Percentiles rank a stretch among this genome's conserved stretches.
phyloP scores from a whole-genome alignment of 1,140 invertebrate genomes.

The Homalodisca vitripennis region DNA sequence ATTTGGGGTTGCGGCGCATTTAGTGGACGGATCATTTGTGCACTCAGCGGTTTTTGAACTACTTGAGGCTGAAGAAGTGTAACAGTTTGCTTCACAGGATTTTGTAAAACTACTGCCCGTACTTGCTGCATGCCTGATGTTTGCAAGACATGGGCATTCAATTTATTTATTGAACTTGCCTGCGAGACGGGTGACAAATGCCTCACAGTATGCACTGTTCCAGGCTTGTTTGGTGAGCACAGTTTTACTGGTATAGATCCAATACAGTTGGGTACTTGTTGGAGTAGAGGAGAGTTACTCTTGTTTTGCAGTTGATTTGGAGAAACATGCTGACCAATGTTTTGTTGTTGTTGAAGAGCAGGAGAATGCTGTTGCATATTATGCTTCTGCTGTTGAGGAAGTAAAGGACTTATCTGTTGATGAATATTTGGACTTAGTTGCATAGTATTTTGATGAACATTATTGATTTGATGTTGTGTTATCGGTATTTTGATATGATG shows the following conservation, averaged over 20 bases:
- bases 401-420: slow-evolving; percentile 6
- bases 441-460: neutral
- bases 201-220: neutral
- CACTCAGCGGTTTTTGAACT: neutral
- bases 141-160: slow-evolving; percentile 20
- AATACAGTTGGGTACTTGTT: slow-evolving; percentile 1
- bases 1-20: slow-evolving; percentile 11
- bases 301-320: neutral
- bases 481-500: slow-evolving; percentile 1
- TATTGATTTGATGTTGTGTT: slow-evolving; percentile 6
- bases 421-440: slow-evolving; percentile 19
- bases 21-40: slow-evolving; percentile 14
- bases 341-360: neutral
- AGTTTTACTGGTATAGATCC: neutral
- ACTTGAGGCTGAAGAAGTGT: slow-evolving; percentile 4
- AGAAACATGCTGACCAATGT: neutral
- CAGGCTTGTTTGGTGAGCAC: neutral
- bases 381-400: neutral
- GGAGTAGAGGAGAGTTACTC: neutral
- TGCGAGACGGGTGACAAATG: slow-evolving; percentile 8
- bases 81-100: slow-evolving; percentile 1
- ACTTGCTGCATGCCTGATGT: slow-evolving; percentile 8
- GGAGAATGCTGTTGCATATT: neutral
- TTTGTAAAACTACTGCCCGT: slow-evolving; percentile 7
- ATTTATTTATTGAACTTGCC: neutral